Conservation (phyloP, 2,888 invertebrate species). For the Hyalella azteca region DNA sequence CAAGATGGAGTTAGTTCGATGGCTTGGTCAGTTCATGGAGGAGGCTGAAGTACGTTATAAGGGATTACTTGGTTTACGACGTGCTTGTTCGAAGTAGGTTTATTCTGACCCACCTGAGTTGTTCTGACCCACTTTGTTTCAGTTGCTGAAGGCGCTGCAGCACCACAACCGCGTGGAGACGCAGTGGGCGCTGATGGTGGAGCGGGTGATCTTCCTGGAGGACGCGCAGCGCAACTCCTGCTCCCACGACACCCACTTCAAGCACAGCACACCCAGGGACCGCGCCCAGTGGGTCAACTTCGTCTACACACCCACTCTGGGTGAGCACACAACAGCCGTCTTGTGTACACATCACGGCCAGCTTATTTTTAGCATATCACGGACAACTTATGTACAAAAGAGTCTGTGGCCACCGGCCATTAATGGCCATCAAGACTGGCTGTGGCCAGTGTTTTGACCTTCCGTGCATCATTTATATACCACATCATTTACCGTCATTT, state of each 20-base stretch:
- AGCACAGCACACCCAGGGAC: constrained; percentile 67
- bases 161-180: constrained; percentile 92
- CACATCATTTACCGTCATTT: too few relatives aligned
- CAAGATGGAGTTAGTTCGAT: too few relatives aligned
- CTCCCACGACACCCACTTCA: constrained; percentile 69
- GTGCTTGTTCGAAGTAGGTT: too few relatives aligned
- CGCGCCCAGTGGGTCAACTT: constrained; percentile 41
- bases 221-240: constrained; percentile 82
- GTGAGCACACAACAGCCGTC: too few relatives aligned
- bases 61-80: neutral
- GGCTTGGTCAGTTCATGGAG: neutral
- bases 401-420: too few relatives aligned
- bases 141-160: constrained; percentile 82
- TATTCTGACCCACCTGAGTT: too few relatives aligned
- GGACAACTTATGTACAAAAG: too few relatives aligned
- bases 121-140: constrained; percentile 65
- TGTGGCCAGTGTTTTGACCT: too few relatives aligned
- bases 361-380: too few relatives aligned
- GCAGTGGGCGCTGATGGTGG: constrained; percentile 87
- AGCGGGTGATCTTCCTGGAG: constrained; percentile 75
- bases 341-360: too few relatives aligned
- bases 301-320: constrained; percentile 53
- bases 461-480: too few relatives aligned
- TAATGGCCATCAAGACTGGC: too few relatives aligned
- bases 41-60: neutral